These are phyloP conservation scores for Reticulitermes speratus DNA, from an alignment of 1,140 invertebrate genomes.

Conservation along the genomic window DNA sequence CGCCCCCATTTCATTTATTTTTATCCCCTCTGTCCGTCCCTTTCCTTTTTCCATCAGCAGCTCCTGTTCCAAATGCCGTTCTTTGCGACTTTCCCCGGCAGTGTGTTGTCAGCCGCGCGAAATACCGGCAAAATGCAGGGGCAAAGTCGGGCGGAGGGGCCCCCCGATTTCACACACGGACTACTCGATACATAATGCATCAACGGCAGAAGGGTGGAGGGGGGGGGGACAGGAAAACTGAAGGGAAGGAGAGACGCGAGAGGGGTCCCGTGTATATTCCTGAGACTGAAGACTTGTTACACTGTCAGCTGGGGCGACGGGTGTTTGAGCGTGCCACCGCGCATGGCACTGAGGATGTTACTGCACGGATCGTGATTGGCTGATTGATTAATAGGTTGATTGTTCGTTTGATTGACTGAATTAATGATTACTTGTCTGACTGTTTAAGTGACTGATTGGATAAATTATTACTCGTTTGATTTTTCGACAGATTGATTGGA, in stretches of 20 bases:
- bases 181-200: slow-evolving; percentile 32
- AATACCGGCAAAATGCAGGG: slow-evolving; percentile 15
- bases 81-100: not conserved
- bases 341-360: too few relatives aligned
- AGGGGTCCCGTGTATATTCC: not conserved
- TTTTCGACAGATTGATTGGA: too few relatives aligned
- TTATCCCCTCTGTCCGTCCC: not conserved
- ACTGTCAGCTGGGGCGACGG: not conserved
- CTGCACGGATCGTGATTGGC: too few relatives aligned
- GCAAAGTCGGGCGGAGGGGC: not conserved
- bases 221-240: not conserved
- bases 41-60: not conserved
- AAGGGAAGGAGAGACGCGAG: not conserved
- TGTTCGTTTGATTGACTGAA: too few relatives aligned
- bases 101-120: not conserved
- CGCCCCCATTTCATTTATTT: not conserved
- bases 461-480: too few relatives aligned
- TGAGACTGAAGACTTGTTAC: slow-evolving; percentile 1
- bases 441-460: too few relatives aligned
- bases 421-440: too few relatives aligned
- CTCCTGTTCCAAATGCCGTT: not conserved
- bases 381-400: too few relatives aligned
- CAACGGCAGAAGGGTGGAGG: not conserved
- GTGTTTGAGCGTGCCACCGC: too few relatives aligned
- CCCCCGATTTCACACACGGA: slow-evolving; percentile 30